Conservation (phyloP, 2,888 invertebrate species). For the Diploptera punctata region DNA sequence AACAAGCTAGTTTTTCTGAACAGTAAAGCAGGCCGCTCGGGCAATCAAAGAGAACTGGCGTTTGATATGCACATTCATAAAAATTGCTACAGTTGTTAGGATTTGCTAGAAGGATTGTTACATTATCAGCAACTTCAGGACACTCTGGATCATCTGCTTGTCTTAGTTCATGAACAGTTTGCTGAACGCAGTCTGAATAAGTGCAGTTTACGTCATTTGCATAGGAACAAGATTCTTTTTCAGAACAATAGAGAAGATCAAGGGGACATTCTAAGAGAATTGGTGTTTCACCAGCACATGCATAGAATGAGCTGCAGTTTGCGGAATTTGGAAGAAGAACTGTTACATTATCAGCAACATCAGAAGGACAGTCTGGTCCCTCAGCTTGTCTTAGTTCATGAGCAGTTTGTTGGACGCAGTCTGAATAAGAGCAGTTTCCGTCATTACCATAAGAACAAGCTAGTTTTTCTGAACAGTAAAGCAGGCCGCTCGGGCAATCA, state of each 20-base stretch:
- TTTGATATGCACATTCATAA: background rate
- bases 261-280: background rate
- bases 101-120: no score
- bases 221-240: background rate
- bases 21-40: background rate
- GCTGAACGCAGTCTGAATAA: no score
- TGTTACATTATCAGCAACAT: background rate
- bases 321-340: background rate
- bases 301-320: constrained; percentile 15
- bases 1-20: background rate
- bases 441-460: background rate
- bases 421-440: background rate
- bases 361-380: background rate
- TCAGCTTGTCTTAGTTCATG: no score
- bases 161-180: no score
- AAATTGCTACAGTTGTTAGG: background rate
- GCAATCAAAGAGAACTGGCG: background rate
- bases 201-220: background rate
- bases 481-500: background rate
- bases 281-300: background rate
- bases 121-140: no score
- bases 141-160: no score
- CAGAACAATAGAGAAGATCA: background rate
- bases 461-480: background rate
- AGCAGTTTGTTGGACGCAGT: no score